These are phyloP conservation scores for Olivierus martensii DNA, from an alignment of 1,140 invertebrate genomes.

Conservation along the genomic window DNA sequence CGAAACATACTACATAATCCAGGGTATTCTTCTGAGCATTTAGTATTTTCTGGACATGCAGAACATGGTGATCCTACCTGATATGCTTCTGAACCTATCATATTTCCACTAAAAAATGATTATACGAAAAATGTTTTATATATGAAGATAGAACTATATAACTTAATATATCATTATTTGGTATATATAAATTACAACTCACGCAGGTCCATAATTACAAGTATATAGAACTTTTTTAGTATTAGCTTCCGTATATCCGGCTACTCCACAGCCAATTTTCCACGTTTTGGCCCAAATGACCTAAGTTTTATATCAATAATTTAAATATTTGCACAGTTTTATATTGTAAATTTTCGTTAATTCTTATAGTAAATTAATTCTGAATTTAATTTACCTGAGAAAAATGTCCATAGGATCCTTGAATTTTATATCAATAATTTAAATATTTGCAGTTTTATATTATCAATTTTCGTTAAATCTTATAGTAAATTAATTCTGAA, in stretches of 20 bases:
- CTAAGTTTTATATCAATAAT: not conserved
- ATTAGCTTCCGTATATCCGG: not conserved
- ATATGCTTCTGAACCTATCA: not conserved
- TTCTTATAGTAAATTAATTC: not conserved
- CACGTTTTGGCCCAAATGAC: conserved; percentile 14
- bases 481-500: not conserved
- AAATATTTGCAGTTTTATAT: not conserved
- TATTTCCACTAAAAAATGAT: not conserved
- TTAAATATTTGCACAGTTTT: not conserved
- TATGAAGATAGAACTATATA: no score
- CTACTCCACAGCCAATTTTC: conserved; percentile 15
- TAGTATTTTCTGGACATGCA: not conserved
- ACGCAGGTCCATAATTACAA: conserved; percentile 20
- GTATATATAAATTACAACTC: not conserved
- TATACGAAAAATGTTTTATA: no score
- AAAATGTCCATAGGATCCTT: conserved; percentile 17
- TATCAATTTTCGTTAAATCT: not conserved
- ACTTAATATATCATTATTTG: no score
- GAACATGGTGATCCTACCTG: not conserved
- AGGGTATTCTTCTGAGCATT: no score
- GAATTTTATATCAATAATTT: not conserved
- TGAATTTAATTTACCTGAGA: conserved; percentile 11
- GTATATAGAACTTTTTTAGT: conserved; percentile 11
- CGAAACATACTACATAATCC: no score
- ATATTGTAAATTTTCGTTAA: not conserved